phyloP scores from a whole-genome alignment of 2,888 invertebrate genomes.

The Pollenia angustigena region DNA sequence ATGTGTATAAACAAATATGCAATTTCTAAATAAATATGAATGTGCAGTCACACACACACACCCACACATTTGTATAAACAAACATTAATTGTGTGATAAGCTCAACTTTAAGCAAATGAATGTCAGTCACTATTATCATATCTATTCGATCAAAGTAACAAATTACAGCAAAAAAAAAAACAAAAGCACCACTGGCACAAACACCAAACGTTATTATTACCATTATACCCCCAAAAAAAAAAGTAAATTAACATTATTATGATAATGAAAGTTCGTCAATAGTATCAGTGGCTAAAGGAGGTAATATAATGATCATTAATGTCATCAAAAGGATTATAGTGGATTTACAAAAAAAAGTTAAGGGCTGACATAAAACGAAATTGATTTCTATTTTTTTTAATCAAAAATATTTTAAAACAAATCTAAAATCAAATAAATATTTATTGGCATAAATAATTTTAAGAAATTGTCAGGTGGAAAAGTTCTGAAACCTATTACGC shows the following conservation, averaged over 20 bases:
- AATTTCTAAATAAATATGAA: neutral
- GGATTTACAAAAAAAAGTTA: neutral
- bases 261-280: slow-evolving; percentile 21
- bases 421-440: neutral
- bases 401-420: neutral
- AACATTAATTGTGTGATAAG: slow-evolving; percentile 61
- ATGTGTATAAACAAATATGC: neutral
- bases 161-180: slow-evolving; percentile 40
- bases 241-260: neutral
- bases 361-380: neutral
- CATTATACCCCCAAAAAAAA: neutral
- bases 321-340: slow-evolving; percentile 5
- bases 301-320: slow-evolving; percentile 33
- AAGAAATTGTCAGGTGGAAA: too few species aligned
- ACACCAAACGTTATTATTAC: slow-evolving; percentile 34
- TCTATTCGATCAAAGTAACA: slow-evolving; percentile 36
- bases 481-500: too few species aligned
- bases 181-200: slow-evolving; percentile 13
- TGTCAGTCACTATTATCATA: slow-evolving; percentile 64
- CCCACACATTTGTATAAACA: neutral
- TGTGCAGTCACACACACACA: neutral
- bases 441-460: too few species aligned
- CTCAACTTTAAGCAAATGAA: slow-evolving; percentile 63
- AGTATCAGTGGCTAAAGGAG: neutral
- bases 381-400: neutral